A percentile compares a stretch with the other conserved stretches of the same genome.
phyloP scores from a whole-genome alignment of 2,113 vertebrate genomes.

The Brachypteracias leptosomus region DNA sequence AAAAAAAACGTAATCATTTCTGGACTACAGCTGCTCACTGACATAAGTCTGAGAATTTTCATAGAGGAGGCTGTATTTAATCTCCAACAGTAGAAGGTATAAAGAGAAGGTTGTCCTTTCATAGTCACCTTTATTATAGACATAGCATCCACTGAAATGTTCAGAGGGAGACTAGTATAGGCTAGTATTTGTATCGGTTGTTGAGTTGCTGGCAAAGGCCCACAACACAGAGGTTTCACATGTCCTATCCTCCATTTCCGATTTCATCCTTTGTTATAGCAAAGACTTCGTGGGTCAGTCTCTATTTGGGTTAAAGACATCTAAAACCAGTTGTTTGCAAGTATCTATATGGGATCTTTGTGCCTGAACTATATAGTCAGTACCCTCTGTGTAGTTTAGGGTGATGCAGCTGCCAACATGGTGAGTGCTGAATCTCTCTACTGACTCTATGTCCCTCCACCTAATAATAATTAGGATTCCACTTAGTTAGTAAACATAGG shows the following conservation, averaged over 20 bases:
- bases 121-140: not conserved
- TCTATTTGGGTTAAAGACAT: not conserved
- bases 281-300: not conserved
- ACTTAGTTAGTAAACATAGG: not conserved
- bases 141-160: not conserved
- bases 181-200: not conserved
- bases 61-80: not conserved
- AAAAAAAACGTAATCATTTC: not conserved
- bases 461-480: not conserved
- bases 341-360: not conserved
- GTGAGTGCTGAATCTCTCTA: not conserved
- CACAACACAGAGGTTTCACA: not conserved
- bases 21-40: not conserved
- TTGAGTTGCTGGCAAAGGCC: not conserved
- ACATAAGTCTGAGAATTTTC: not conserved
- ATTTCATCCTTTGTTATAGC: not conserved
- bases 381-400: not conserved
- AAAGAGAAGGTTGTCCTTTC: not conserved
- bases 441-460: not conserved
- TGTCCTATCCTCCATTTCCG: not conserved
- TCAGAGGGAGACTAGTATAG: rapidly evolving
- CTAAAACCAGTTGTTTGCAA: not conserved
- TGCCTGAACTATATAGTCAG: not conserved
- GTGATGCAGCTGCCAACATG: not conserved
- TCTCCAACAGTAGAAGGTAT: not conserved